Base-by-base conservation (phyloP, 2,888 invertebrate species). In the Parnassius mnemosyne region DNA sequence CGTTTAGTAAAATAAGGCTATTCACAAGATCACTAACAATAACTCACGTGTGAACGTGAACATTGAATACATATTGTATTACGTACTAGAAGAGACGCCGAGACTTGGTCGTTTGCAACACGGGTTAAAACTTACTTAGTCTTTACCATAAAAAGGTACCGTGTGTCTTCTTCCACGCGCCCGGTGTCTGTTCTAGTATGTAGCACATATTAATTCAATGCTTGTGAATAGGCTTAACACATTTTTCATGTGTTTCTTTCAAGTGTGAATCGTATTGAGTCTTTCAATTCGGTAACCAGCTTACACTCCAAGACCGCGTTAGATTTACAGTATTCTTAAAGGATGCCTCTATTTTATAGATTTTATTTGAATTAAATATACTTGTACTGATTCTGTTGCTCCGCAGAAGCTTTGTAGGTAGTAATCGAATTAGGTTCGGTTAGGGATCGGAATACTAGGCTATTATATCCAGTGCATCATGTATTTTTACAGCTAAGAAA, bases 401-500 rank as follows among this genome's bases (percentile, higher is more conserved):
- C 47, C 34, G 47, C n/a, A 34, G 34, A n/a, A 42, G n/a, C 9
- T 41, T 50, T 51, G 47, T 52, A 56, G 47, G 47, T 52, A 56
- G 47, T 61, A 53, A 25, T 50, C 41, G 20, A 49, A 12, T 13
- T 41, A 34, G 52, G 53, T 41, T 63, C 49, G 53, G 50, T 34
- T 57, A 64, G 59, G 62, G 66, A 65, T 66, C 67, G 61, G 53
- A 50, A 56, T 46, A 62, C 57, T 12, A 63, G 13, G 61, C 59
- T 50, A 42, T 55, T 65, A 65, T 54, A 59, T 66, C 68, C 69
- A 70, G 69, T 68, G 77, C 81, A 85, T 84, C 20, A 43, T 46
- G 81, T 84, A 82, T 73, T 74, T 76, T 78, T 78, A 82, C 71
- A 83, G 71, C 83, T 85, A 85, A 70, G 74, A 75, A 73, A 86